A percentile compares a stretch with the other conserved stretches of the same genome.
Conservation (phyloP, 1,140 invertebrate genomes). For the Chrysopa pallens region DNA sequence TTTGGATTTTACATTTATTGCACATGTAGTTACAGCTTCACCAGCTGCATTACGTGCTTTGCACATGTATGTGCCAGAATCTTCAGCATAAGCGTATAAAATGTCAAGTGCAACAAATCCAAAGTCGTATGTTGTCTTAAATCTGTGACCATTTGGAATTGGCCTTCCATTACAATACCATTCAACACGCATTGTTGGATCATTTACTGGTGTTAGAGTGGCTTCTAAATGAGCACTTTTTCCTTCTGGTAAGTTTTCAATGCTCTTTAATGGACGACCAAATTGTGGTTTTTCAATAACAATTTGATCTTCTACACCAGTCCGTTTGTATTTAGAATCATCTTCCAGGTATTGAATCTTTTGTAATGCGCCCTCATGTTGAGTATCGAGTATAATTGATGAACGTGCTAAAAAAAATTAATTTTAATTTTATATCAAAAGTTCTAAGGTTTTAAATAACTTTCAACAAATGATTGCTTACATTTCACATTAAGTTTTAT, state of each 20-base stretch:
- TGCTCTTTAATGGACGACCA: slow-evolving; percentile 69
- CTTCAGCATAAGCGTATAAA: slow-evolving; percentile 89
- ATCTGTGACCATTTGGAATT: slow-evolving; percentile 73
- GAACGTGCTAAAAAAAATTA: slow-evolving; percentile 45
- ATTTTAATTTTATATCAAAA: neutral
- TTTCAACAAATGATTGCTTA: slow-evolving; percentile 28
- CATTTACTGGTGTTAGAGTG: slow-evolving; percentile 83
- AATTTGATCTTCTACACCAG: slow-evolving; percentile 49
- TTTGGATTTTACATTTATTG: slow-evolving; percentile 40
- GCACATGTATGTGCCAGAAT: slow-evolving; percentile 89
- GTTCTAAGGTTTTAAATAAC: too few species aligned
- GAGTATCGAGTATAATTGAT: slow-evolving; percentile 80
- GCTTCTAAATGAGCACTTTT: slow-evolving; percentile 87
- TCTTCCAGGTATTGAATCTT: slow-evolving; percentile 87
- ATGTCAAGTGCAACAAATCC: slow-evolving; percentile 91
- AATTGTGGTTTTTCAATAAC: slow-evolving; percentile 74
- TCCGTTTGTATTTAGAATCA: slow-evolving; percentile 55
- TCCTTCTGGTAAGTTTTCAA: slow-evolving; percentile 69
- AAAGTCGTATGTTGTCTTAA: slow-evolving; percentile 89
- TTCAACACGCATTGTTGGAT: slow-evolving; percentile 88
- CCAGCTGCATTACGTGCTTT: slow-evolving; percentile 81
- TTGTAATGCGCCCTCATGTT: slow-evolving; percentile 82
- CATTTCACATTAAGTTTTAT: slow-evolving; percentile 67
- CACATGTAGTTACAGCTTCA: slow-evolving; percentile 80
- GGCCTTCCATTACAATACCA: slow-evolving; percentile 88